A percentile compares a stretch with the other conserved stretches of the same genome.
phyloP scores from a whole-genome alignment of 2,797 vertebrate species.

The Acrossocheilus wenchowensis region DNA sequence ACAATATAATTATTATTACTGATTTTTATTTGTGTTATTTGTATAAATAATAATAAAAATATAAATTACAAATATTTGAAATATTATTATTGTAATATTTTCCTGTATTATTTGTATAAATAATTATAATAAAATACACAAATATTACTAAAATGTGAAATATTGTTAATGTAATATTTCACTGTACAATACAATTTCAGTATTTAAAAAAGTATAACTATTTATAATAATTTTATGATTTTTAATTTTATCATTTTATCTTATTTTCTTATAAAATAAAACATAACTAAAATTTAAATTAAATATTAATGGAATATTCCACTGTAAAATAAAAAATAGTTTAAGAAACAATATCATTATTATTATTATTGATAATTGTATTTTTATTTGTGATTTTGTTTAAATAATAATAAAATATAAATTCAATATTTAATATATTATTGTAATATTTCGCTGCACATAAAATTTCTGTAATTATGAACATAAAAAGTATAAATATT shows the following conservation, averaged over 20 bases:
- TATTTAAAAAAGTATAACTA: neutral
- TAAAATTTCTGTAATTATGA: neutral
- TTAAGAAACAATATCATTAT: neutral
- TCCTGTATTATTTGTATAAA: no score
- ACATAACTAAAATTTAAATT: neutral
- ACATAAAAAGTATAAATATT: no score
- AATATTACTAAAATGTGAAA: neutral
- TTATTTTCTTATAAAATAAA: neutral
- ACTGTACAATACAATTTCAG: neutral
- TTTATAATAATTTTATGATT: no score
- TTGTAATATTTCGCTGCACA: neutral
- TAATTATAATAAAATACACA: neutral
- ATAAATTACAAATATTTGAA: no score
- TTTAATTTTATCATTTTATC: no score
- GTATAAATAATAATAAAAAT: no score
- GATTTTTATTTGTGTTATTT: no score
- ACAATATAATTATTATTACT: no score
- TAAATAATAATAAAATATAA: neutral
- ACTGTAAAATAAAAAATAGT: neutral
- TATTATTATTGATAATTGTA: no score
- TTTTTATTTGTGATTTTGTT: no score
- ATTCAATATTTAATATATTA: neutral
- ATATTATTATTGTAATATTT: no score
- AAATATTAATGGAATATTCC: no score
- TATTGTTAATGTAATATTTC: neutral